Conservation (phyloP, 2,888 invertebrate genomes). For the Lepas anatifera region DNA sequence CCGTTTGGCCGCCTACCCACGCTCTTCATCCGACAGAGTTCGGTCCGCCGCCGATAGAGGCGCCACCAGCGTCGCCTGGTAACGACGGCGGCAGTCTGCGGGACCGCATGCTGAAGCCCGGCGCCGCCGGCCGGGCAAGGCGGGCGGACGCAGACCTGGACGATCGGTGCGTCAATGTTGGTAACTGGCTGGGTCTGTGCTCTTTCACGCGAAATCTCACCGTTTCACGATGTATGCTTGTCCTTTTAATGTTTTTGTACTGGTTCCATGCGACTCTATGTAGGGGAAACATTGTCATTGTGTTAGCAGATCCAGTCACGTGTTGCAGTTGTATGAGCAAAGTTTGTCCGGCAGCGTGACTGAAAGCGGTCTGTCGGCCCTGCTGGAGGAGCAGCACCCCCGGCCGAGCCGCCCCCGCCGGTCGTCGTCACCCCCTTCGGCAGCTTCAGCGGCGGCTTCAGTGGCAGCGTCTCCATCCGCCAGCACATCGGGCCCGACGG, state of each 20-base stretch:
- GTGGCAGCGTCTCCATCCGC: neutral
- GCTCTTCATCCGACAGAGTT: neutral
- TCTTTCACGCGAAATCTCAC: too few species aligned
- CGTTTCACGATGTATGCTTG: too few species aligned
- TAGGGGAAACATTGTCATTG: too few species aligned
- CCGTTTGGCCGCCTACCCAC: too few species aligned
- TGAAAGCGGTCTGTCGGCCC: neutral
- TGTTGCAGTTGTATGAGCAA: too few species aligned
- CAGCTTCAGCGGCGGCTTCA: neutral
- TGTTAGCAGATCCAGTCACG: too few species aligned
- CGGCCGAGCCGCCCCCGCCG: neutral
- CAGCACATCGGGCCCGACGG: neutral
- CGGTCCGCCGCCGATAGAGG: neutral
- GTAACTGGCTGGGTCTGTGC: too few species aligned
- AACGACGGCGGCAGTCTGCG: neutral
- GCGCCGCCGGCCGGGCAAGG: neutral
- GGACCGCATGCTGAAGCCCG: neutral
- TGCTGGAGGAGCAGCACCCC: neutral
- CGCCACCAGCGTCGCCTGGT: neutral
- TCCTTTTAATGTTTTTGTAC: too few species aligned
- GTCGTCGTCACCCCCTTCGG: neutral
- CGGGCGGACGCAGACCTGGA: neutral
- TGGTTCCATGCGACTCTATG: too few species aligned
- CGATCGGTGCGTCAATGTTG: neutral
- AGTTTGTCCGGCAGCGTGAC: neutral